A percentile compares a stretch with the other conserved stretches of the same genome.
Evolutionary conservation across 1,140 invertebrate genomes (phyloP).

Genomic region (Trichogramma pretiosum): DNA sequence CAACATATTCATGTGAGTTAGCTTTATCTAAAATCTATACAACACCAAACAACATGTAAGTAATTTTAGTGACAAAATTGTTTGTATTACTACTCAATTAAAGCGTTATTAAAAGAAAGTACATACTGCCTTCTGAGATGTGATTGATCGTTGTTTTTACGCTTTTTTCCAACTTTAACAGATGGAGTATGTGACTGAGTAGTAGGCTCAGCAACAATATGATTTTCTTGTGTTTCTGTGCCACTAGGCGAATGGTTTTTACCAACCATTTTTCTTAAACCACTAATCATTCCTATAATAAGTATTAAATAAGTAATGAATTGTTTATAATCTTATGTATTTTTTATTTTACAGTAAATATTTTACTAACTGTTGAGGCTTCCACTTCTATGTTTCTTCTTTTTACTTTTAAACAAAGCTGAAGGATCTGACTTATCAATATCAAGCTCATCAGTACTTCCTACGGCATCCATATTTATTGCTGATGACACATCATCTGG

Average conservation of each 20-base stretch:
- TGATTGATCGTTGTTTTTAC: constrained; percentile 49
- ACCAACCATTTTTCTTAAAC: constrained; percentile 67
- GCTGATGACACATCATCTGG: constrained; percentile 49
- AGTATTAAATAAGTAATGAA: constrained; percentile 20
- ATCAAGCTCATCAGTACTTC: constrained; percentile 46
- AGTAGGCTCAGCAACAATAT: constrained; percentile 15
- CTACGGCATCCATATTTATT: constrained; percentile 42
- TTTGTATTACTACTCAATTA: too few relatives aligned
- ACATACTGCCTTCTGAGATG: constrained; percentile 50
- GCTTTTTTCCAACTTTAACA: constrained; percentile 53
- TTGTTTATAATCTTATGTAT: background rate
- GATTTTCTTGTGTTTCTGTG: constrained; percentile 30
- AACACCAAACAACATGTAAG: constrained; percentile 12
- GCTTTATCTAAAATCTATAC: too few relatives aligned
- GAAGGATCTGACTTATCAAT: constrained; percentile 38
- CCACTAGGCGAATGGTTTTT: constrained; percentile 43
- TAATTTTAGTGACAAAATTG: constrained; percentile 5
- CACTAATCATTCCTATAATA: constrained; percentile 61
- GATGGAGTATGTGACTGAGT: constrained; percentile 37
- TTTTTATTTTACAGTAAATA: background rate
- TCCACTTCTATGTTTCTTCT: constrained; percentile 69
- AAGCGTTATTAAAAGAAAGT: too few relatives aligned
- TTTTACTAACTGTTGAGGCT: constrained; percentile 64
- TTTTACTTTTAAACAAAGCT: constrained; percentile 46
- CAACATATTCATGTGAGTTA: background rate